Percentiles rank a stretch among this genome's conserved stretches.
phyloP scores from a whole-genome alignment of 2,113 vertebrate genomes.

The Psittacus erithacus region DNA sequence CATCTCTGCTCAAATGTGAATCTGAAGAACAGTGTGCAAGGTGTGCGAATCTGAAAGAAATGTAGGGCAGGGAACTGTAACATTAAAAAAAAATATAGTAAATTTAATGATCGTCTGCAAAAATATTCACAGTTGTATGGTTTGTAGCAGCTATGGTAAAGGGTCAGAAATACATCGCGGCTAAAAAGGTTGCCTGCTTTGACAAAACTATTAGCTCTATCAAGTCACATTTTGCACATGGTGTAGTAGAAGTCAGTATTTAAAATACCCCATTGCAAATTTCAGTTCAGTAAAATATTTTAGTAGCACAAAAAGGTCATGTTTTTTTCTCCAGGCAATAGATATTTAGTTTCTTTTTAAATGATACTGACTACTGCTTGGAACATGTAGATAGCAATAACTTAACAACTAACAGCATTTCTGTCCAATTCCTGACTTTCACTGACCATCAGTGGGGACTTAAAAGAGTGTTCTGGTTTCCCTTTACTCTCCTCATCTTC shows the following conservation, averaged over 20 bases:
- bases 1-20: not conserved
- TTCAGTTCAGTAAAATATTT: not conserved
- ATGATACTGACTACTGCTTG: not conserved
- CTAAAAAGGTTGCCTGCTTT: not conserved
- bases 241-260: not conserved
- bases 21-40: not conserved
- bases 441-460: conserved; percentile 12
- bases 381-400: accelerated
- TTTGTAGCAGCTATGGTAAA: conserved; percentile 20
- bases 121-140: not conserved
- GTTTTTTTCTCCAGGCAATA: not conserved
- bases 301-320: not conserved
- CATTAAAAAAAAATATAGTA: not conserved
- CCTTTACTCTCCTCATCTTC: not conserved
- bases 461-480: not conserved
- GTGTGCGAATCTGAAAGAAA: not conserved
- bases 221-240: not conserved
- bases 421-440: conserved; percentile 52
- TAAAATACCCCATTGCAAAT: not conserved
- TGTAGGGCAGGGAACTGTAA: not conserved
- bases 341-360: not conserved
- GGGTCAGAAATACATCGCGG: not conserved
- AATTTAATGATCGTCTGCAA: not conserved
- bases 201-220: not conserved
- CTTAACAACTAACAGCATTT: conserved; percentile 72